Base-by-base conservation (phyloP, 2,113 vertebrate genomes). In the Probosciger aterrimus region DNA sequence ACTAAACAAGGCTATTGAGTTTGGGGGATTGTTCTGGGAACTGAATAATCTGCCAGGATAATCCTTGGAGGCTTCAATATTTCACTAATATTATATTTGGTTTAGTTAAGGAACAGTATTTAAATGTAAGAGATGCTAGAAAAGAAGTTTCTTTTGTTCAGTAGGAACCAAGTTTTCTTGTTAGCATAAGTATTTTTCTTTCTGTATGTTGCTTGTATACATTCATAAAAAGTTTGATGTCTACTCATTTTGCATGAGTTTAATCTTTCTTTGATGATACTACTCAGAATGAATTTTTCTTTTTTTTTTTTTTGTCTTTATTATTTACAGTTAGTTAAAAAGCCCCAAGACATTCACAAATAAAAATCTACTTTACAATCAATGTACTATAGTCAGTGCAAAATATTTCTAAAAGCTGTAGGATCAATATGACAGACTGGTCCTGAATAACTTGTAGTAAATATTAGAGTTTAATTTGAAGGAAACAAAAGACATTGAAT, bases 381-480 rank as follows among this genome's bases (percentile, higher is more conserved):
- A n/a, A 1, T 39, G 24, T 80, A 41, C 9, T 81, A 30, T 2
- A 73, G 19, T 67, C 50, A 67, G 20, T 71, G 9, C 22, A 73
- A 90, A 85, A 55, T 43, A 65, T 6, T 53, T 82, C 23, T 80
- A 70, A 86, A 74, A 90, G 23, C 30, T 39, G 11, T 70, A 13
- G 28, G 18, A 70, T 94, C 76, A 59, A 73, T 90, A 67, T 71
- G 55, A 75, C 46, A 83, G 28, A 79, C 18, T 74, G 10, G 3
- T 7, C 20, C 53, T 95, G 53, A 92, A 62, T 88, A 77, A 74
- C 16, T 52, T 83, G 30, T 24, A 88, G 19, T 43, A 83, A 86
- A 73, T 88, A 90, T 74, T 70, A 90, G 16, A 86, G 18, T 70
- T 92, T 86, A 94, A 93, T 94, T 67, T 94, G 79, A 86, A 92